Percentiles rank a stretch among this genome's conserved stretches.
phyloP scores from a whole-genome alignment of 2,113 vertebrate genomes.

The Myotis lucifugus region DNA sequence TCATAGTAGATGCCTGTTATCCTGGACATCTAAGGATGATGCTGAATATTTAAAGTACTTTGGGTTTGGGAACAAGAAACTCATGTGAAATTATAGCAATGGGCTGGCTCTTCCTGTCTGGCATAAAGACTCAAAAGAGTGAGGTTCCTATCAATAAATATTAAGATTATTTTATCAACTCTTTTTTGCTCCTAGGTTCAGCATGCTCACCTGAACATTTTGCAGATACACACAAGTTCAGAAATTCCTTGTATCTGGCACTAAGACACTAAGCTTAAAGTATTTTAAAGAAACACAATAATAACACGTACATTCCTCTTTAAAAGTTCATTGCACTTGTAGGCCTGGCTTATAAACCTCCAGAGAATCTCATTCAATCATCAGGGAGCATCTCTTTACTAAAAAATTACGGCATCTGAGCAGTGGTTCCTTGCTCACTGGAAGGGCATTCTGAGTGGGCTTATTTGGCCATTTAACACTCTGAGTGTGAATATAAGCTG shows the following conservation, averaged over 20 bases:
- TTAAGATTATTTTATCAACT: not conserved
- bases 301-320: not conserved
- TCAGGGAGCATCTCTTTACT: not conserved
- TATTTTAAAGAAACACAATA: not conserved
- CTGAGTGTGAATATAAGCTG: not conserved
- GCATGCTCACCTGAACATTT: not conserved
- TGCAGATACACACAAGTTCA: not conserved
- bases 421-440: not conserved
- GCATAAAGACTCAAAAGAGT: slow-evolving; percentile 1
- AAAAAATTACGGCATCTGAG: not conserved
- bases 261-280: not conserved
- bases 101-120: not conserved
- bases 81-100: slow-evolving; percentile 17
- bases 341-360: not conserved
- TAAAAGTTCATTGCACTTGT: not conserved
- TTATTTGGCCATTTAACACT: not conserved
- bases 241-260: not conserved
- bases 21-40: not conserved
- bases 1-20: not conserved
- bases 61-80: not conserved
- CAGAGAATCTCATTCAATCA: not conserved
- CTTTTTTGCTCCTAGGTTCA: not conserved
- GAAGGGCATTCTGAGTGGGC: not conserved
- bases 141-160: not conserved
- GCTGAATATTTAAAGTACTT: not conserved